A percentile compares a stretch with the other conserved stretches of the same genome.
Evolutionary conservation across 2,113 vertebrate species (phyloP).

Genomic region (Potamarius usumacintae): DNA sequence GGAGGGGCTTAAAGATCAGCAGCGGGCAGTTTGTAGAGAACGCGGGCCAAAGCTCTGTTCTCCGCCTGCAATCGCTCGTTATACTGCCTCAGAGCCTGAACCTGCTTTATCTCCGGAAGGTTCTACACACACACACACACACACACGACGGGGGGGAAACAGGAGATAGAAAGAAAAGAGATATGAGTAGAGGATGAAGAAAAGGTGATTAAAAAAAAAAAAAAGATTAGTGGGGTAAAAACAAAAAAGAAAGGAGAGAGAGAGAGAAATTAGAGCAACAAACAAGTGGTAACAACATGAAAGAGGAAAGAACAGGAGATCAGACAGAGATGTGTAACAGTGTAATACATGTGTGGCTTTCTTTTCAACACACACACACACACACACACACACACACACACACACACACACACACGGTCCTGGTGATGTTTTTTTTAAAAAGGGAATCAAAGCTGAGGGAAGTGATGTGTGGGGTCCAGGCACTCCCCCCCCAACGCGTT

Average conservation of each 20-base stretch:
- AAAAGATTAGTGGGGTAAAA: slow-evolving; percentile 44
- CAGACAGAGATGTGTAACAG: neutral
- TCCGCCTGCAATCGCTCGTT: slow-evolving; percentile 95
- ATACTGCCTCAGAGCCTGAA: slow-evolving; percentile 90
- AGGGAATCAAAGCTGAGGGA: neutral
- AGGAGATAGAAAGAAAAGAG: slow-evolving; percentile 65
- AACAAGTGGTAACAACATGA: slow-evolving; percentile 1
- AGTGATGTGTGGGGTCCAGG: neutral
- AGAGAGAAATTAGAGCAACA: slow-evolving; percentile 23
- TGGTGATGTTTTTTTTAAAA: neutral
- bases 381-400: neutral
- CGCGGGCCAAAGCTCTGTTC: slow-evolving; percentile 96
- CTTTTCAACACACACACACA: neutral
- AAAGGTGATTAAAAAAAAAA: slow-evolving; percentile 16
- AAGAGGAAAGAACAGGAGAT: slow-evolving; percentile 16
- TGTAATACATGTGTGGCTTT: neutral
- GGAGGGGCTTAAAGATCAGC: slow-evolving; percentile 81
- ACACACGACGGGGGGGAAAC: slow-evolving; percentile 37
- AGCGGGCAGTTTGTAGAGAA: slow-evolving; percentile 87
- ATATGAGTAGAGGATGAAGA: neutral
- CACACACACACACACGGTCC: neutral
- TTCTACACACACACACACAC: slow-evolving; percentile 79
- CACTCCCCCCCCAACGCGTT: neutral
- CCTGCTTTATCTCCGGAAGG: slow-evolving; percentile 95
- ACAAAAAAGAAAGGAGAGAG: slow-evolving; percentile 35